These are phyloP conservation scores for Periophthalmus modestus DNA, from an alignment of 2,113 vertebrate genomes.

Conservation along the genomic window DNA sequence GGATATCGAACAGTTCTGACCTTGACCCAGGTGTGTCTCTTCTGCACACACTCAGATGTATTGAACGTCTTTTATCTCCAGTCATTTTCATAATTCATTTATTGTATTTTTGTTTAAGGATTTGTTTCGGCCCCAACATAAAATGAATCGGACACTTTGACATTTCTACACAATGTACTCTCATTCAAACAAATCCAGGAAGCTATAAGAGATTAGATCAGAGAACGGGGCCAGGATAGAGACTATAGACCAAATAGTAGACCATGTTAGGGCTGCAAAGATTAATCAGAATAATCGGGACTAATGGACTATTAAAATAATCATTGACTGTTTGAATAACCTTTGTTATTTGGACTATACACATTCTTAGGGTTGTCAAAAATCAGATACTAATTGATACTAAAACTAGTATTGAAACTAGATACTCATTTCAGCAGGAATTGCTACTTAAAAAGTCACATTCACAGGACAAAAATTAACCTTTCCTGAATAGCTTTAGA, in stretches of 20 bases:
- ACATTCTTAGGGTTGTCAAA: too few species aligned
- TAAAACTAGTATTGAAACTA: too few species aligned
- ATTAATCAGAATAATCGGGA: too few species aligned
- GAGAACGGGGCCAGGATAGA: background rate
- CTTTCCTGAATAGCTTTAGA: too few species aligned
- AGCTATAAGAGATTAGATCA: background rate
- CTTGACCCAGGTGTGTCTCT: constrained; percentile 7
- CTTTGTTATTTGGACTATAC: too few species aligned
- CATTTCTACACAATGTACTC: background rate
- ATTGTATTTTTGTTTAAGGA: constrained; percentile 3
- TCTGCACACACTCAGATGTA: background rate
- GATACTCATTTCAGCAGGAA: too few species aligned
- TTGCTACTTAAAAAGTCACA: too few species aligned
- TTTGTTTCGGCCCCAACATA: background rate
- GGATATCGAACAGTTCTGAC: constrained; percentile 3
- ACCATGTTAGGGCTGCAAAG: background rate
- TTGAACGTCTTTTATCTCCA: background rate
- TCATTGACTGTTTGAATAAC: too few species aligned
- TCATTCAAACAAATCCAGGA: constrained; percentile 1
- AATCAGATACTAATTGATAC: too few species aligned
- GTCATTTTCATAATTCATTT: constrained; percentile 1
- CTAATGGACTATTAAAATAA: too few species aligned
- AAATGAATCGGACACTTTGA: background rate
- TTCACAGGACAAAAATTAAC: too few species aligned
- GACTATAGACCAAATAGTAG: background rate